Evolutionary conservation across 2,797 vertebrate genomes (phyloP).

Genomic region (Fratercula arctica): DNA sequence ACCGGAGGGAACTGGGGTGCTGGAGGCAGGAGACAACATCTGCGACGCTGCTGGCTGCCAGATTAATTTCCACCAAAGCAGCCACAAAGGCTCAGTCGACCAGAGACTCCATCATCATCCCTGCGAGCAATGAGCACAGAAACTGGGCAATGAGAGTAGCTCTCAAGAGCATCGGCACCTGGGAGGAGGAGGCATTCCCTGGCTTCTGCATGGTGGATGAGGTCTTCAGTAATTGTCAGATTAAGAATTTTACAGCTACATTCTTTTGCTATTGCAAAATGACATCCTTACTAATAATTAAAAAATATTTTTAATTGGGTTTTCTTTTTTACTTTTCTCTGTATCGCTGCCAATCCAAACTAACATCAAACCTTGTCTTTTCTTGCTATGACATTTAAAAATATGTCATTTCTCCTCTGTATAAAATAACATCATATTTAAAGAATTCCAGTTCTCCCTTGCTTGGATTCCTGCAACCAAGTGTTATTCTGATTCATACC

Average conservation of each 20-base stretch:
- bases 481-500: not conserved
- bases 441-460: slow-evolving; percentile 13
- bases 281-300: not conserved
- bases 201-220: not conserved
- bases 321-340: not conserved
- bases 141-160: not conserved
- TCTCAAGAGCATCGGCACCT: not conserved
- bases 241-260: not conserved
- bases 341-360: not conserved
- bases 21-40: not conserved
- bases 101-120: not conserved
- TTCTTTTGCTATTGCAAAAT: not conserved
- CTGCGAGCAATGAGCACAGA: not conserved
- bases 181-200: not conserved
- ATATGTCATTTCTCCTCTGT: not conserved
- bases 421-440: slow-evolving; percentile 25
- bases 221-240: not conserved
- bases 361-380: not conserved
- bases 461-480: slow-evolving; percentile 25
- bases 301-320: not conserved
- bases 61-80: not conserved
- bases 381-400: slow-evolving; percentile 16
- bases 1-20: not conserved
- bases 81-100: not conserved
- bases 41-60: slow-evolving; percentile 8